Evolutionary conservation across 2,113 vertebrate species (phyloP), one percentile per base, ranked within the genome.

Genomic region (Heterochromis multidens): DNA sequence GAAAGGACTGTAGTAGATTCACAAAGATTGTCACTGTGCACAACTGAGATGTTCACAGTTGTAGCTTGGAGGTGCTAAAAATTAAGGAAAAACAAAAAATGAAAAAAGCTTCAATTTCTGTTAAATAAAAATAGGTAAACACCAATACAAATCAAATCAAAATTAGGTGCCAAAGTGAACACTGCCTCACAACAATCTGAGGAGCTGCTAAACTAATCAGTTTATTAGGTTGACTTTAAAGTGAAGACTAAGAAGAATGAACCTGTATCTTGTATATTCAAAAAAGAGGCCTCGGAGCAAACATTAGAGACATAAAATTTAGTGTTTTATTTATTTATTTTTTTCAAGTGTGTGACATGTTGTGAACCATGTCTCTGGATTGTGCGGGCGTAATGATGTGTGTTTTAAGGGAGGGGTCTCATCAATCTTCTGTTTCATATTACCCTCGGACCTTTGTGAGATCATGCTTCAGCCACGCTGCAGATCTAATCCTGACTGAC

Each of bases 401-500:
- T 80, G 52, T 80, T 40, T 49, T 82, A 56, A 58, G 54, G 83
- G 86, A 81, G 63, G 76, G 29, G 61, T 86, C 46, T 77, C 43
- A 52, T 67, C 40, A 43, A 21, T 87, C 79, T 60, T 86, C 82
- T 91, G 87, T 83, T 91, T 89, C 79, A 59, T 40, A 89, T 92
- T 90, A 88, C 77, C 70, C 77, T 43, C 19, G 19, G 86, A 87
- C n/a, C 5, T 89, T 88, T 81, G 85, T 82, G 84, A 90, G 87
- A 79, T 90, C 86, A 84, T 33, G 60, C 86, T 79, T 81, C 25
- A 62, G 78, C 65, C 46, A 11, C 19, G 56, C 56, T 7, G 16
- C 9, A 65, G 43, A 86, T 82, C 67, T 59, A 25, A 91, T 89
- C 80, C 46, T 82, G 67, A 91, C 35, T 88, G 90, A 92, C 92